Percentiles rank a stretch among this genome's conserved stretches.
Conservation (phyloP, 2,797 vertebrate genomes). For the Pantherophis alleghaniensis region DNA sequence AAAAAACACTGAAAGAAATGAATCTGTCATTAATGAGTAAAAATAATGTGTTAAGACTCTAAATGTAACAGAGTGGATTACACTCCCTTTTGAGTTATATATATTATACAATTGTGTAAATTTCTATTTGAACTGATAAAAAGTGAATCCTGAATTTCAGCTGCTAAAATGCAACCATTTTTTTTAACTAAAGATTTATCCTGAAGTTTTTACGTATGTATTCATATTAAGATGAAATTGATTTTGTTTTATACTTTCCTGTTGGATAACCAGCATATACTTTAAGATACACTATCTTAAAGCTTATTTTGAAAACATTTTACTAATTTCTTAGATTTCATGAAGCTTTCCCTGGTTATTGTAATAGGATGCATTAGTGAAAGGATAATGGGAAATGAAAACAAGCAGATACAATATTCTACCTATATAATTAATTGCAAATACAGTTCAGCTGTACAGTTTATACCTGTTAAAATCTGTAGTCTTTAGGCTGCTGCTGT, state of each 20-base stretch:
- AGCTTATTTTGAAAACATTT: background rate
- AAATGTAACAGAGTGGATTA: background rate
- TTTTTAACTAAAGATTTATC: conserved; percentile 17
- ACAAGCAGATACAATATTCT: conserved; percentile 61
- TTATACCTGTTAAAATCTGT: conserved; percentile 58
- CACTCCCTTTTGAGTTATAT: background rate
- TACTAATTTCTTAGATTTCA: conserved; percentile 25
- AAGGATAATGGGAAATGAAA: conserved; percentile 63
- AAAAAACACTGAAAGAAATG: background rate
- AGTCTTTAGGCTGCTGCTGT: conserved; percentile 55
- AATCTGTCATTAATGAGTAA: background rate
- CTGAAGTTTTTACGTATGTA: background rate
- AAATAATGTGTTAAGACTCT: background rate
- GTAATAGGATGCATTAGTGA: conserved; percentile 44
- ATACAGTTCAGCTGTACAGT: conserved; percentile 55
- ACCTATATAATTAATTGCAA: conserved; percentile 59
- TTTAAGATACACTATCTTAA: background rate
- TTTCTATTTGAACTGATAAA: background rate
- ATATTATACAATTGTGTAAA: background rate
- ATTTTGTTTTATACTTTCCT: conserved; percentile 22
- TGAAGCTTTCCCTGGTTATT: conserved; percentile 44
- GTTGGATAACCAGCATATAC: background rate
- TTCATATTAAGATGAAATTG: background rate
- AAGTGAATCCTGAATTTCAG: background rate
- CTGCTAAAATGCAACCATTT: background rate